These are phyloP conservation scores for Zaprionus africanus DNA, from an alignment of 1,140 invertebrate genomes.

Conservation along the genomic window DNA sequence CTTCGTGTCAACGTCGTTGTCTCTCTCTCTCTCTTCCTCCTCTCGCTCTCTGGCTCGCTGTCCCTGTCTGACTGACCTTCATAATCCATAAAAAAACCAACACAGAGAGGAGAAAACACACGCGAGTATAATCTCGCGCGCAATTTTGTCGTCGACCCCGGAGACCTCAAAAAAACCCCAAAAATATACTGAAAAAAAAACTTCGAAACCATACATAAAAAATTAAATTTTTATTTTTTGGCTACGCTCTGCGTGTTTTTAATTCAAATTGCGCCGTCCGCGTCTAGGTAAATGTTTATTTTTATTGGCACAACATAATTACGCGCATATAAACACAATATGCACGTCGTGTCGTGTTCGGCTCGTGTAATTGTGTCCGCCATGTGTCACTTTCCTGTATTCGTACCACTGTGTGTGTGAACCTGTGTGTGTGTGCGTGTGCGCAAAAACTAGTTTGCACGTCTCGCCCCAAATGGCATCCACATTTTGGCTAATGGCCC, in stretches of 20 bases:
- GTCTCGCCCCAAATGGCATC: slow-evolving; percentile 23
- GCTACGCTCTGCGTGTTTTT: slow-evolving; percentile 59
- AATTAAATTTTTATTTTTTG: slow-evolving; percentile 16
- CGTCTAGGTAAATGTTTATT: slow-evolving; percentile 65
- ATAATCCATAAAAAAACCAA: slow-evolving; percentile 19
- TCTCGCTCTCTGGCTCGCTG: neutral
- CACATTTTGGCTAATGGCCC: slow-evolving; percentile 11
- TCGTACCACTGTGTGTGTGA: slow-evolving; percentile 23
- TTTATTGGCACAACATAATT: slow-evolving; percentile 66
- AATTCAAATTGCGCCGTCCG: slow-evolving; percentile 59
- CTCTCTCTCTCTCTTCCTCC: neutral
- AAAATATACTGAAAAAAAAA: slow-evolving; percentile 1
- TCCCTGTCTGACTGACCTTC: slow-evolving; percentile 43
- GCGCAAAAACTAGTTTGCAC: slow-evolving; percentile 47
- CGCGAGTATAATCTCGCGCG: slow-evolving; percentile 36
- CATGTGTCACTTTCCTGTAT: slow-evolving; percentile 58
- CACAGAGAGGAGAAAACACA: slow-evolving; percentile 36
- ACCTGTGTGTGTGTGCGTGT: neutral
- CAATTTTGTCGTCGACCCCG: slow-evolving; percentile 45
- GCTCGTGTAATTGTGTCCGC: slow-evolving; percentile 54
- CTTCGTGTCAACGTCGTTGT: slow-evolving; percentile 13
- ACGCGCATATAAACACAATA: slow-evolving; percentile 41
- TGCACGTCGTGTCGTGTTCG: slow-evolving; percentile 33
- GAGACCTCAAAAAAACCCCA: slow-evolving; percentile 25
- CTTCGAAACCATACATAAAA: neutral